Base-by-base conservation (phyloP, 2,888 invertebrate species). In the Diloba caeruleocephala region DNA sequence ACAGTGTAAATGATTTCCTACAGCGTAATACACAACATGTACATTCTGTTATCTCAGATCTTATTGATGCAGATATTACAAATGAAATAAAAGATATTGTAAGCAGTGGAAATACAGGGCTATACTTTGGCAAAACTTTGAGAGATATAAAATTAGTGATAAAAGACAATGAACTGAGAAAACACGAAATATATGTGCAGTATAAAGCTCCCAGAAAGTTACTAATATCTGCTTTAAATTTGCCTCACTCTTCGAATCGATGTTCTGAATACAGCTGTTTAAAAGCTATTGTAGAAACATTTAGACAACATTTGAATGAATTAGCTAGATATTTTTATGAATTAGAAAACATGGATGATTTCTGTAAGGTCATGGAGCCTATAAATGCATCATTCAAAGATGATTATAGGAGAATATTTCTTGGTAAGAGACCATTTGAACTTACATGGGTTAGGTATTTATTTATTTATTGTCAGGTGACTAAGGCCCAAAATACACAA, bases 351-450 rank as follows among this genome's bases (percentile, higher is more conserved):
- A 86, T 92, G 49, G 88, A 90, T 63, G 58, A 66, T 12, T 70
- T 64, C 46, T 92, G 89, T 69, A 79, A 78, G 9, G 75, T 93
- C 1, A 81, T 88, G 79, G 92, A 93, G 55, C 92, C 92, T 1
- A 31, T 76, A 8, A 74, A 81, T 37, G 82, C 84, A 42, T 77
- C 88, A 29, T 89, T 84, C 44, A 90, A 87, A 73, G 88, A 92
- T 70, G 82, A 89, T 43, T 92, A 81, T 56, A 84, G 92, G 64
- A 87, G 82, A 79, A 87, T 93, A 64, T 58, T 81, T 26, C 57
- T 93, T 44, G 91, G 92, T 92, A 65, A 62, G 50, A n/a, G n/a
- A n/a, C n/a, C n/a, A n/a, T 44, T 34, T 19, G 19, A 7, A 21
- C 3, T 1, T n/a, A n/a, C n/a, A n/a, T n/a, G n/a, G n/a, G n/a